Evolutionary conservation across 2,888 invertebrate species (phyloP).

Genomic region (Nymphalis polychloros): DNA sequence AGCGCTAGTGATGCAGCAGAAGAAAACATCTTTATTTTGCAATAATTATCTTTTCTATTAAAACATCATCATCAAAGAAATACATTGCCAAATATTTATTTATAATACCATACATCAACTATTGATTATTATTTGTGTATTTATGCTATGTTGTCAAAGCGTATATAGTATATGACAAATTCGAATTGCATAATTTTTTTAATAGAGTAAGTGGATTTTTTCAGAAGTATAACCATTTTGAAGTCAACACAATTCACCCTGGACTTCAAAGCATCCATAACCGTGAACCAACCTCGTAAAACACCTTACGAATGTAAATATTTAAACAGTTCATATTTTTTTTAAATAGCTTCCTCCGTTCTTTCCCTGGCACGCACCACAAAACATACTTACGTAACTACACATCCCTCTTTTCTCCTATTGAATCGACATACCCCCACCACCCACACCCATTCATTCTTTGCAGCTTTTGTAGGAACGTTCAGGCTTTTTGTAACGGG

Average conservation of each 20-base stretch:
- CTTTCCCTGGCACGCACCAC: slow-evolving; percentile 60
- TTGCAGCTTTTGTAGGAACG: slow-evolving; percentile 74
- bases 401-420: slow-evolving; percentile 70
- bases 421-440: slow-evolving; percentile 65
- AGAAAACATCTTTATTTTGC: background rate
- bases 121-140: background rate
- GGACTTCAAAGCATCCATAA: background rate
- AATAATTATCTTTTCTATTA: background rate
- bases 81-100: background rate
- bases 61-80: no score
- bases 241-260: background rate
- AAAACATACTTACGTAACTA: slow-evolving; percentile 74
- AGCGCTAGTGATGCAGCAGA: background rate
- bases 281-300: background rate
- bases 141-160: no score
- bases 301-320: slow-evolving; percentile 17
- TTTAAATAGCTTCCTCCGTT: slow-evolving; percentile 35
- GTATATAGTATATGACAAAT: no score
- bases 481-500: slow-evolving; percentile 73
- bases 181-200: no score
- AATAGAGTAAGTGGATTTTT: no score
- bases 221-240: background rate
- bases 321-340: slow-evolving; percentile 36
- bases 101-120: background rate
- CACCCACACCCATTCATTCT: slow-evolving; percentile 74